Conservation (phyloP, 2,113 vertebrate genomes). For the Eleginops maclovinus region DNA sequence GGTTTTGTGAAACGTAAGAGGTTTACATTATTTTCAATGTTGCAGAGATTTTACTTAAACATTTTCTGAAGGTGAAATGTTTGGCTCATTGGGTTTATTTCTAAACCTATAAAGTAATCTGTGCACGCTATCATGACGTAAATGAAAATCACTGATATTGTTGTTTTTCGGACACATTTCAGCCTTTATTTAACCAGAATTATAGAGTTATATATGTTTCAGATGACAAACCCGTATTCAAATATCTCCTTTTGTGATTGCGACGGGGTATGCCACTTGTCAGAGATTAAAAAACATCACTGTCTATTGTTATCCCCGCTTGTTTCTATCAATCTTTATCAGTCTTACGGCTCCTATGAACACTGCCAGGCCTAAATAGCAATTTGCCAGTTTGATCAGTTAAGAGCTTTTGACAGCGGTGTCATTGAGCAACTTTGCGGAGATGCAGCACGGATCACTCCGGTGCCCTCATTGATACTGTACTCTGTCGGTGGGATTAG, state of each 20-base stretch:
- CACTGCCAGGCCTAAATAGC: constrained; percentile 45
- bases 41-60: neutral
- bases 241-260: constrained; percentile 26
- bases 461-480: constrained; percentile 74
- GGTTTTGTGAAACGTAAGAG: neutral
- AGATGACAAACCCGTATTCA: constrained; percentile 39
- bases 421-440: constrained; percentile 62
- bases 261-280: constrained; percentile 27
- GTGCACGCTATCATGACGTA: too few relatives aligned
- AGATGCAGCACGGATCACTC: constrained; percentile 60
- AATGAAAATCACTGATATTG: neutral
- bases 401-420: constrained; percentile 64
- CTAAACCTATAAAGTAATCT: too few relatives aligned
- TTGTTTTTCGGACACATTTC: constrained; percentile 4
- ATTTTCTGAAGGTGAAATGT: neutral
- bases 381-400: constrained; percentile 68
- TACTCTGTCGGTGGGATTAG: constrained; percentile 76
- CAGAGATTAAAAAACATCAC: constrained; percentile 47
- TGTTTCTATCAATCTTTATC: constrained; percentile 41
- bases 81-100: neutral
- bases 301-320: constrained; percentile 44
- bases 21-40: neutral
- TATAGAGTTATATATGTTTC: constrained; percentile 17
- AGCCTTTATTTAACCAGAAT: constrained; percentile 14
- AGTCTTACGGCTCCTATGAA: constrained; percentile 51